Base-by-base conservation (phyloP, 2,797 vertebrate species). In the Anabacerthia variegaticeps region DNA sequence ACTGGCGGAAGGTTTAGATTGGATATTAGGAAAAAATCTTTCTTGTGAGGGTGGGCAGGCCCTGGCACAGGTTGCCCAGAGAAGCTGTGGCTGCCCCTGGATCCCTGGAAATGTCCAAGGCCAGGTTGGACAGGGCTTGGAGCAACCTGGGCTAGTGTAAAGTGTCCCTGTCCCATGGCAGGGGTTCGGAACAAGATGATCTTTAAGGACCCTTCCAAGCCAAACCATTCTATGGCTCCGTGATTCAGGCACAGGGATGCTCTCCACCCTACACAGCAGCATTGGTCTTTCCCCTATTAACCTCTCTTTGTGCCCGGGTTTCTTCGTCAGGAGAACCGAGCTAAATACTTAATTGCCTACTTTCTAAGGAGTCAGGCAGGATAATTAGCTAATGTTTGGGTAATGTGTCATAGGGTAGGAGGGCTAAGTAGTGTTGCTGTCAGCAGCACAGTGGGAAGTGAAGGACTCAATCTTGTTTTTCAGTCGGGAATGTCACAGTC, bases 381-480 rank as follows among this genome's bases (percentile, higher is more conserved):
- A 81, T 91, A 92, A 93, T 95, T 85, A 96, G 92, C 84, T 88
- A 36, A 83, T 88, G 73, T 93, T 93, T 97, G 93, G 89, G 75
- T 80, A 95, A 89, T 85, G 49, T 65, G 9, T 96, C 91, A 75
- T n/a, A 80, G 84, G 77, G 56, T 82, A 80, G 72, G 72, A 91
- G 91, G 30, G 84, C 65, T 92, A 67, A 92, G 77, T 51, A 79
- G 36, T 41, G 26, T 68, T 91, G 78, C 94, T 95, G 81, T 96
- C 92, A 94, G 86, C 93, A 94, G 91, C 95, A 85, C 94, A 88
- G 91, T 91, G 75, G 92, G 89, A 91, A 93, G 54, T 26, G 84
- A 87, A 68, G 91, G 81, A 68, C 81, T 95, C 89, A 65, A 8
- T 85, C 84, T 80, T 58, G 78, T 7, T 92, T 92, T 95, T 87